These are phyloP conservation scores for Nineta flava DNA, from an alignment of 2,888 invertebrate genomes.

Conservation along the genomic window DNA sequence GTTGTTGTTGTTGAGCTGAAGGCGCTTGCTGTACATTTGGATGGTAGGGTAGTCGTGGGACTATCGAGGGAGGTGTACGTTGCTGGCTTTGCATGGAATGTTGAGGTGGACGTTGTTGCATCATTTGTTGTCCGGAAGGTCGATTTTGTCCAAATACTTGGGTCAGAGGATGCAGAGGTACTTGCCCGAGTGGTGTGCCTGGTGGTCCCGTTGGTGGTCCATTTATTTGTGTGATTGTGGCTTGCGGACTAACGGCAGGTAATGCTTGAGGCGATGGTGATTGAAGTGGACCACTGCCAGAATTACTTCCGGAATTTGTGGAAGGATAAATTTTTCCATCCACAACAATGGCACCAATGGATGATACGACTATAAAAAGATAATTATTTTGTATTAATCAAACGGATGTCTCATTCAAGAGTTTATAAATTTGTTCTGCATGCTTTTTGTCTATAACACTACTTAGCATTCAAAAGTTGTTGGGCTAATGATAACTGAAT, in stretches of 20 bases:
- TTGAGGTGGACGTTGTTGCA: not conserved
- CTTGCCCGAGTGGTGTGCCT: conserved; percentile 16
- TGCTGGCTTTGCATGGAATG: conserved; percentile 6
- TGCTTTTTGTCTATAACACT: no score
- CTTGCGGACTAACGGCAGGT: conserved; percentile 12
- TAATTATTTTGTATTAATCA: not conserved
- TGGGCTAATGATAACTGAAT: no score
- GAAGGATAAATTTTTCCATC: conserved; percentile 65
- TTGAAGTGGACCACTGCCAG: conserved; percentile 17
- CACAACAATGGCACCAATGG: conserved; percentile 66
- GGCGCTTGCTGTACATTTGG: conserved; percentile 20
- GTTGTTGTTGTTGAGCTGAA: conserved; percentile 18
- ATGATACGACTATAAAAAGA: conserved; percentile 47
- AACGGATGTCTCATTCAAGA: not conserved
- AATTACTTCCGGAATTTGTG: conserved; percentile 23
- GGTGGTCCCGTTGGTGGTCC: conserved; percentile 26
- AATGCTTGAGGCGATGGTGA: conserved; percentile 10
- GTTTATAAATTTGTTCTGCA: not conserved
- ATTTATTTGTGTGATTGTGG: conserved; percentile 11
- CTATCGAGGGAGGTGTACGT: conserved; percentile 18
- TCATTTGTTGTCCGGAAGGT: conserved; percentile 21
- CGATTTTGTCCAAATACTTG: conserved; percentile 22
- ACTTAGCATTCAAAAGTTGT: no score
- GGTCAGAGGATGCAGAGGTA: conserved; percentile 20
- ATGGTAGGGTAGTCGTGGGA: conserved; percentile 18